Percentiles rank a stretch among this genome's conserved stretches.
Conservation (phyloP, 1,140 invertebrate species). For the Heliconius nattereri region DNA sequence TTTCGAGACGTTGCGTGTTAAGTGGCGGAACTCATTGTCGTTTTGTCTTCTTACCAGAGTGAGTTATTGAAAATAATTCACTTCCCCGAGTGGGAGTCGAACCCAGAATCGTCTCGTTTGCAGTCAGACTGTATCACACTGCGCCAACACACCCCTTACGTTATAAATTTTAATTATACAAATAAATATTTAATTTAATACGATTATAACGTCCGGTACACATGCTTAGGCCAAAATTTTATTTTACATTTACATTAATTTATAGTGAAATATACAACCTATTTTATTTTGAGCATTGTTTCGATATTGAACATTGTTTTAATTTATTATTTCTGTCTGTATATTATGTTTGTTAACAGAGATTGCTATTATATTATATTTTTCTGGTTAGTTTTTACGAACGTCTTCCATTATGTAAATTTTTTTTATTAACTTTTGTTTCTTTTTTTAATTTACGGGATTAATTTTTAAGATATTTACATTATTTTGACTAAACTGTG, state of each 20-base stretch:
- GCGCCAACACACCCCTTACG: too few species aligned
- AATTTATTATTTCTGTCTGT: constrained; percentile 54
- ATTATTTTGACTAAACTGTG: constrained; percentile 50
- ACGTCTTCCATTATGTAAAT: constrained; percentile 51
- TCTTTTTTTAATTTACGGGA: constrained; percentile 50
- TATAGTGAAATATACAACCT: constrained; percentile 48
- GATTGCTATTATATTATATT: constrained; percentile 44
- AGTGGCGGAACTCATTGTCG: too few species aligned
- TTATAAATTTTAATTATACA: background rate
- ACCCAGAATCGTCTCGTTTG: too few species aligned
- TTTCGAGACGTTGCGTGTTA: too few species aligned
- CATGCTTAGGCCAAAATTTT: constrained; percentile 35
- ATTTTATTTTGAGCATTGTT: constrained; percentile 40
- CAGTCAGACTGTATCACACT: too few species aligned
- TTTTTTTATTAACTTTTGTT: constrained; percentile 36
- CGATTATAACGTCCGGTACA: constrained; percentile 6
- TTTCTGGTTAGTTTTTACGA: constrained; percentile 40
- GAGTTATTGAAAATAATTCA: too few species aligned
- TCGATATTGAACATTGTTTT: constrained; percentile 40
- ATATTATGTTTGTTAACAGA: constrained; percentile 63
- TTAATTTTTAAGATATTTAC: constrained; percentile 2
- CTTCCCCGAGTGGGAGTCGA: too few species aligned
- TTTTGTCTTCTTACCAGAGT: too few species aligned
- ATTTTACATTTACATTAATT: constrained; percentile 31
- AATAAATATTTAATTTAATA: constrained; percentile 10